Evolutionary conservation across 2,113 vertebrate genomes (phyloP).

Genomic region (Psophia crepitans): DNA sequence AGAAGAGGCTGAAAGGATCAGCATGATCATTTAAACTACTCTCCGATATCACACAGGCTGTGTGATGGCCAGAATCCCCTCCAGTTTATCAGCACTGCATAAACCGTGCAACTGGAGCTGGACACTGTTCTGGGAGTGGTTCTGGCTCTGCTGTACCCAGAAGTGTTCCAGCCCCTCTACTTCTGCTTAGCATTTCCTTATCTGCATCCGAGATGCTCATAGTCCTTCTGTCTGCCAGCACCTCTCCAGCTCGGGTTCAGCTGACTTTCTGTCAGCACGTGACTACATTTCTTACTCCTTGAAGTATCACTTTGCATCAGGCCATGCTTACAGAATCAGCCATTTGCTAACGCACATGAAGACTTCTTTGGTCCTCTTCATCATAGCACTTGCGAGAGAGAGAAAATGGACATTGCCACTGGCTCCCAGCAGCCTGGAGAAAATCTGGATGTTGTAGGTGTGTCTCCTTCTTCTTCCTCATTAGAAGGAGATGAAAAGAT

Average conservation of each 20-base stretch:
- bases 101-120: neutral
- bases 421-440: neutral
- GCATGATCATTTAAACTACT: neutral
- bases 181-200: neutral
- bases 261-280: neutral
- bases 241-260: fast-evolving
- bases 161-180: neutral
- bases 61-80: neutral
- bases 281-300: neutral
- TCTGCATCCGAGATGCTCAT: neutral
- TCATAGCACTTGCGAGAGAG: neutral
- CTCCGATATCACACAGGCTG: neutral
- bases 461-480: neutral
- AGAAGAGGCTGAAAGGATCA: neutral
- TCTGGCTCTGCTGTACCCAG: neutral
- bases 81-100: neutral
- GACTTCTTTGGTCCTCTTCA: neutral
- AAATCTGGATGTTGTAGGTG: neutral
- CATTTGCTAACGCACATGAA: neutral
- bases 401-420: neutral
- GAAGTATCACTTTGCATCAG: neutral
- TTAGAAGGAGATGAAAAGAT: neutral
- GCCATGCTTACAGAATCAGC: neutral
- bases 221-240: neutral
- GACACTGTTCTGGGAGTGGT: neutral